Percentiles rank a stretch among this genome's conserved stretches.
These are phyloP conservation scores for Cordylochernes scorpioides DNA, from an alignment of 2,888 invertebrate genomes.

Conservation along the genomic window DNA sequence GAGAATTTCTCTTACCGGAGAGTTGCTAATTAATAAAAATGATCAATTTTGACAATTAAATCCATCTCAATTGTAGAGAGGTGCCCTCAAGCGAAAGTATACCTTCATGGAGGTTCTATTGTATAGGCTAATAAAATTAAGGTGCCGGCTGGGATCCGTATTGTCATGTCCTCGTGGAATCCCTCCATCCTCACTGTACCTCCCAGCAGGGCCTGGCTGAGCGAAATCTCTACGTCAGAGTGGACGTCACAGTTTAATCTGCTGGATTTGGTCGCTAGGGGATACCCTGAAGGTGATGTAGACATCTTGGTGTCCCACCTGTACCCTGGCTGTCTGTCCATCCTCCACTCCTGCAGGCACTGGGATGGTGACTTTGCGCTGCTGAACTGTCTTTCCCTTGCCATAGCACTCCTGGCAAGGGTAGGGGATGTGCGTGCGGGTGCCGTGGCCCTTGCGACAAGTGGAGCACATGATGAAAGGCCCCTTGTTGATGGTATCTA, in stretches of 20 bases:
- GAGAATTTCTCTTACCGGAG: too few relatives aligned
- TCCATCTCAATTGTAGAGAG: too few relatives aligned
- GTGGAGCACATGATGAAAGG: slow-evolving; percentile 92
- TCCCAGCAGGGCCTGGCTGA: slow-evolving; percentile 75
- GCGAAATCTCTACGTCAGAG: slow-evolving; percentile 63
- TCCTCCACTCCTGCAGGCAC: slow-evolving; percentile 79
- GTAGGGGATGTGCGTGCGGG: slow-evolving; percentile 55
- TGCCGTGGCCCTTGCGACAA: slow-evolving; percentile 67
- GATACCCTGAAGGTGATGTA: slow-evolving; percentile 80
- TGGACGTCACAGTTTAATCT: slow-evolving; percentile 64
- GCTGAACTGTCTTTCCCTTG: slow-evolving; percentile 65
- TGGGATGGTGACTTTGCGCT: slow-evolving; percentile 63
- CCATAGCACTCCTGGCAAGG: slow-evolving; percentile 80
- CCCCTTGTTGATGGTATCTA: slow-evolving; percentile 32
- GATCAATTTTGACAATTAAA: too few relatives aligned
- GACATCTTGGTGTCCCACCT: slow-evolving; percentile 59
- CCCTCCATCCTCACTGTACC: slow-evolving; percentile 77
- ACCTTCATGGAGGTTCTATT: too few relatives aligned
- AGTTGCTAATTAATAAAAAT: too few relatives aligned
- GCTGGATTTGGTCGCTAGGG: too few relatives aligned
- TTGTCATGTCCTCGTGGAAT: slow-evolving; percentile 84
- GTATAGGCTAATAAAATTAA: too few relatives aligned
- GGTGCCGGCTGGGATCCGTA: too few relatives aligned
- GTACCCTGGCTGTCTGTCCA: slow-evolving; percentile 83
- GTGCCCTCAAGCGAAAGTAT: too few relatives aligned